Conservation (phyloP, 2,888 invertebrate species). For the Drosophila flavopinicola region DNA sequence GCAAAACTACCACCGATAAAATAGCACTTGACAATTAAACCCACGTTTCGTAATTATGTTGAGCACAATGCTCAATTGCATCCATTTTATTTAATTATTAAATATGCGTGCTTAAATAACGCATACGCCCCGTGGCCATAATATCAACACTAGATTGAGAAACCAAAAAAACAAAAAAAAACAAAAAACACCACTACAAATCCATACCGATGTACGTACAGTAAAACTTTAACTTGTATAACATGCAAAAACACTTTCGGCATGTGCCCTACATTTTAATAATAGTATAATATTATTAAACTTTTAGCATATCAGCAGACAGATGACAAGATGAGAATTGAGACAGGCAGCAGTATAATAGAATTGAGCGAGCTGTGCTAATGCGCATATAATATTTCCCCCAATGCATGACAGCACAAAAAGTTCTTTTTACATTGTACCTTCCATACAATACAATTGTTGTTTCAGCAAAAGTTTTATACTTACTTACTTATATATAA, state of each 20-base stretch:
- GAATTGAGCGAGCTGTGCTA: constrained; percentile 21
- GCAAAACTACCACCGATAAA: constrained; percentile 72
- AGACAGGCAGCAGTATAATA: constrained; percentile 1
- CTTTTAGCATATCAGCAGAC: constrained; percentile 46
- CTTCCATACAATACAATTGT: constrained; percentile 50
- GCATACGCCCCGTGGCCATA: constrained; percentile 14
- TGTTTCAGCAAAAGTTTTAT: constrained; percentile 42
- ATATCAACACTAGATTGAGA: constrained; percentile 3
- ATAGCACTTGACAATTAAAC: constrained; percentile 60
- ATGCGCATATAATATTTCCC: constrained; percentile 29
- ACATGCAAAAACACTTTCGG: constrained; percentile 16
- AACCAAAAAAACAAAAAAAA: not conserved
- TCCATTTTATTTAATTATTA: constrained; percentile 33
- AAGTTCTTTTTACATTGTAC: constrained; percentile 49
- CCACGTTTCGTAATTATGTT: constrained; percentile 38
- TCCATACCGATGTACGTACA: constrained; percentile 2
- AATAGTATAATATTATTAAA: constrained; percentile 16
- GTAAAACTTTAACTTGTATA: constrained; percentile 7
- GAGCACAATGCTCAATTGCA: constrained; percentile 25
- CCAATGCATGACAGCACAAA: constrained; percentile 21
- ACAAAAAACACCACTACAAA: not conserved
- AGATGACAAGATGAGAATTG: not conserved
- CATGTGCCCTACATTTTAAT: constrained; percentile 22
- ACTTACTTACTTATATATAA: constrained; percentile 18
- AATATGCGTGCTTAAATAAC: constrained; percentile 23